phyloP scores from a whole-genome alignment of 35 echinoderm and acorn worm species.

The Holothuria glaberrima region DNA sequence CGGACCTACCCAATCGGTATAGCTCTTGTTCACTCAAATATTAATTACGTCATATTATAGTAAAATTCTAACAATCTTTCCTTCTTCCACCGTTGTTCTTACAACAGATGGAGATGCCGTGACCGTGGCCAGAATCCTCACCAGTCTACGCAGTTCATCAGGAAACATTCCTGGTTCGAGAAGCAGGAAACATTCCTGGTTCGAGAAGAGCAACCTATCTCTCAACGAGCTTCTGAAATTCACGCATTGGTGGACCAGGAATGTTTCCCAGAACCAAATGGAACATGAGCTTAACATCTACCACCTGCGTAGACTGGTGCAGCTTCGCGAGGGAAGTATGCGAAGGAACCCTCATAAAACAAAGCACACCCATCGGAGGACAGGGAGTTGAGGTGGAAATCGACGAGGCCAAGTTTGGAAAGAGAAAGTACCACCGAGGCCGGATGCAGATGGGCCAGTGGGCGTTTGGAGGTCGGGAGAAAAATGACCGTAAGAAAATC shows the following conservation, averaged over 20 bases:
- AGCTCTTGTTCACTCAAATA: too few species aligned
- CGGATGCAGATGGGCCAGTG: not conserved
- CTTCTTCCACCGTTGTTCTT: not conserved
- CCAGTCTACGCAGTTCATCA: not conserved
- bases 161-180: not conserved
- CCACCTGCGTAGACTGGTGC: not conserved
- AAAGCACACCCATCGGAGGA: constrained; percentile 25
- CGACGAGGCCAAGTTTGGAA: constrained; percentile 45
- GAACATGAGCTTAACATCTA: not conserved
- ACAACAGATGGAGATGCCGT: not conserved
- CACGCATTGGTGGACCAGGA: not conserved
- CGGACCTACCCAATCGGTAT: too few species aligned
- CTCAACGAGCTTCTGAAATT: not conserved
- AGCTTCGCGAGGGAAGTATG: constrained; percentile 25
- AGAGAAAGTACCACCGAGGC: constrained; percentile 14
- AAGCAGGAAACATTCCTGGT: constrained; percentile 10
- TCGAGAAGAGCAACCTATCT: not conserved
- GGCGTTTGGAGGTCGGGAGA: constrained; percentile 23
- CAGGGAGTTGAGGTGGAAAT: constrained; percentile 36
- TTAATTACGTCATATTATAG: too few species aligned
- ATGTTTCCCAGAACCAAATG: not conserved
- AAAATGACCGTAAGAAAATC: not conserved
- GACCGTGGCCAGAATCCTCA: not conserved
- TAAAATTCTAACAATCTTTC: too few species aligned
- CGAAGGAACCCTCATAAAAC: not conserved